Base-by-base conservation (phyloP, 2,888 invertebrate species). In the Lymantria monacha region DNA sequence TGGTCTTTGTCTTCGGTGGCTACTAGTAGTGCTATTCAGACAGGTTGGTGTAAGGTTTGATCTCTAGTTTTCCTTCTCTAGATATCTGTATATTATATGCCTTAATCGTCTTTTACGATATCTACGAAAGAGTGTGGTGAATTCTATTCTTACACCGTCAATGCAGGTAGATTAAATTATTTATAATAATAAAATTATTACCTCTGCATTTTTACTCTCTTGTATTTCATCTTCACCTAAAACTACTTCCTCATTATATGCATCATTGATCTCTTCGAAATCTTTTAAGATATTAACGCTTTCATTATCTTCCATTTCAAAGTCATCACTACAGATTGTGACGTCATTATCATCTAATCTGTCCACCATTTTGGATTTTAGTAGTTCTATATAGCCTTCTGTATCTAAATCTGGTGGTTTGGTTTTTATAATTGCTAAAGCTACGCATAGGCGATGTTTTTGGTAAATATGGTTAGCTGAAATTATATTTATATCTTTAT, bases 261-360 rank as follows among this genome's bases (percentile, higher is more conserved):
- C 33, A 33, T 33, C n/a, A 38, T 38, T n/a, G 3, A 15, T 30
- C 30, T 42, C 42, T 13, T 52, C 45, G 22, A 42, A 50, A n/a
- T 41, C 49, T 37, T 55, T 38, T 5, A 45, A 1, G 0, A 38
- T 42, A 22, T 46, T 52, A 9, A 42, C 8, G 10, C 42, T 42
- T n/a, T 42, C 42, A 9, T 30, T 3, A 30, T 12, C 22, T 9
- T 30, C 42, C 9, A 78, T 54, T 3, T 70, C 48, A 42, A 86
- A 85, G 46, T 85, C 85, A 3, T 82, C 79, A 54, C 81, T 85
- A 46, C 72, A 72, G 0, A 81, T 31, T 8, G 69, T 78, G 8
- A 69, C 50, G 5, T 71, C 67, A 48, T 79, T 72, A 5, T 70
- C 72, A 7, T 69, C 71, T 42, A 55, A 63, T 31, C 50, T 60